phyloP scores from a whole-genome alignment of 1,140 invertebrate species.

The Drosophila parabipectinata region DNA sequence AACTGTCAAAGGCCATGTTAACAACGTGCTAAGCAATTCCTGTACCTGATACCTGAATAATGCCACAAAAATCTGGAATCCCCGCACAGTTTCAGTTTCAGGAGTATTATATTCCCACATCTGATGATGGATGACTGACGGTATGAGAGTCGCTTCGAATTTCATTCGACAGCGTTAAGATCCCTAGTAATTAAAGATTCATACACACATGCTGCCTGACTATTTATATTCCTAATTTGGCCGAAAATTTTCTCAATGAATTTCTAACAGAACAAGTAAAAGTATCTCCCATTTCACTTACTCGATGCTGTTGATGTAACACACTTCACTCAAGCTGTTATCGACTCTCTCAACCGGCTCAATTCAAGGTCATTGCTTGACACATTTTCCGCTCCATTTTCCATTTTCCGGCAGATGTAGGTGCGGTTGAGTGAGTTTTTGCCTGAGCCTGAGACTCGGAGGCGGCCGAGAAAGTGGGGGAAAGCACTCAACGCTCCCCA shows the following conservation, averaged over 20 bases:
- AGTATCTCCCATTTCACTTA: slow-evolving; percentile 15
- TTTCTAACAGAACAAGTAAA: not conserved
- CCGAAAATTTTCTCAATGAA: not conserved
- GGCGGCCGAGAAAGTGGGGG: slow-evolving; percentile 22
- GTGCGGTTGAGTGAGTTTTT: slow-evolving; percentile 70
- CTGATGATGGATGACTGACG: slow-evolving; percentile 42
- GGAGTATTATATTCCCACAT: slow-evolving; percentile 32
- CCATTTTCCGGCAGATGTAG: slow-evolving; percentile 40
- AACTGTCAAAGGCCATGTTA: slow-evolving; percentile 70
- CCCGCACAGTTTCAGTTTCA: too few species aligned
- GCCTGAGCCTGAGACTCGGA: slow-evolving; percentile 13
- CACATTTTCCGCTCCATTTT: slow-evolving; percentile 65
- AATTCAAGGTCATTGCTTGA: slow-evolving; percentile 74
- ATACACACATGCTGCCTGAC: slow-evolving; percentile 18
- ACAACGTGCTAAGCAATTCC: slow-evolving; percentile 64
- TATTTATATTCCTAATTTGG: slow-evolving; percentile 16
- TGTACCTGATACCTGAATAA: slow-evolving; percentile 26
- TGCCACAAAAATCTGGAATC: not conserved
- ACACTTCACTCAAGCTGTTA: not conserved
- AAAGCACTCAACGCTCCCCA: not conserved
- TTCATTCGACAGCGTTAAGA: not conserved
- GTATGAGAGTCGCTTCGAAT: slow-evolving; percentile 3
- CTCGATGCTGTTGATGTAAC: slow-evolving; percentile 5
- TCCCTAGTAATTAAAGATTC: slow-evolving; percentile 32
- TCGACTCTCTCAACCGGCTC: slow-evolving; percentile 33